Conservation (phyloP, 2,888 invertebrate genomes). For the Acanthosepion esculentum region DNA sequence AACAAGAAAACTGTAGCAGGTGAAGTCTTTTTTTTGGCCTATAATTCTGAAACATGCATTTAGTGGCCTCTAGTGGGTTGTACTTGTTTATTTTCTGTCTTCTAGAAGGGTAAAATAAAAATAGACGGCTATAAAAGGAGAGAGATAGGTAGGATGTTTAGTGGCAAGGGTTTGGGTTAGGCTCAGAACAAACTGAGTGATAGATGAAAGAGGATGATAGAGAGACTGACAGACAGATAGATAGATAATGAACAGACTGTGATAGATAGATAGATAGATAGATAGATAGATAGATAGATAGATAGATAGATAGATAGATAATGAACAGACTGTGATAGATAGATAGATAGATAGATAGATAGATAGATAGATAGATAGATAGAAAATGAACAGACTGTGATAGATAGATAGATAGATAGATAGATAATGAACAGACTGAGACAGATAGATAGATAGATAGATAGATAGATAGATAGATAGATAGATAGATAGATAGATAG, state of each 20-base stretch:
- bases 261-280: neutral
- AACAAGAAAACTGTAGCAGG: too few species aligned
- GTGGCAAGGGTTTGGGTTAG: neutral
- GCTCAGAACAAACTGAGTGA: too few species aligned
- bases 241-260: neutral
- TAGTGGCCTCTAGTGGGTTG: too few species aligned
- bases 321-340: too few species aligned
- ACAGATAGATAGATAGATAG: neutral
- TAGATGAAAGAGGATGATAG: neutral
- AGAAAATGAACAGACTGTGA: neutral
- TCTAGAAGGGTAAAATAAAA: neutral
- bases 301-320: neutral
- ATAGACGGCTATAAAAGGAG: neutral
- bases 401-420: neutral
- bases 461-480: too few species aligned
- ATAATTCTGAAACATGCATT: too few species aligned
- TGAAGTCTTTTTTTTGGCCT: too few species aligned
- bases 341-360: neutral
- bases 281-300: neutral
- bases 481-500: neutral
- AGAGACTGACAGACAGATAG: neutral
- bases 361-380: neutral
- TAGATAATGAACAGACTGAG: too few species aligned
- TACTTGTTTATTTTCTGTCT: too few species aligned
- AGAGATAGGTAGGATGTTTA: neutral